phyloP scores from a whole-genome alignment of 1,140 invertebrate genomes.

The Cotesia vestalis region DNA sequence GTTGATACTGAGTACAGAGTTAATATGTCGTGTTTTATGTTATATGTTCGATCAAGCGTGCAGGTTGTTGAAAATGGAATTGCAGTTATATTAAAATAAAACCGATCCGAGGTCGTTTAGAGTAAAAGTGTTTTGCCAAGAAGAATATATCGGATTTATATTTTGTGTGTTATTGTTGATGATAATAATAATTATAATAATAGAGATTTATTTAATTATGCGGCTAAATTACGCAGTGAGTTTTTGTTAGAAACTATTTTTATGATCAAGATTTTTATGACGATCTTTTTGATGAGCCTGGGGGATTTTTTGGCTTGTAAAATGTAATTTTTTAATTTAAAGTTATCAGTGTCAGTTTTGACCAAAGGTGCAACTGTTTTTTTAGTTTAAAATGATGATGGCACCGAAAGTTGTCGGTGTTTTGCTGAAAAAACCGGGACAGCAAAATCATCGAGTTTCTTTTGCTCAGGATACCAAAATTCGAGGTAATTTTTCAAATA shows the following conservation, averaged over 20 bases:
- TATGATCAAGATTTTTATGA: too few relatives aligned
- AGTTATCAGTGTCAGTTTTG: too few relatives aligned
- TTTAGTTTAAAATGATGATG: slow-evolving; percentile 56
- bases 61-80: slow-evolving; percentile 21
- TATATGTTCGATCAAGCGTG: slow-evolving; percentile 15
- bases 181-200: not conserved
- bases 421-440: slow-evolving; percentile 60
- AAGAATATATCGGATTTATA: not conserved
- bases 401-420: slow-evolving; percentile 62
- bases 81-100: slow-evolving; percentile 6
- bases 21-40: not conserved
- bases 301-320: too few relatives aligned
- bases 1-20: not conserved
- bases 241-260: too few relatives aligned
- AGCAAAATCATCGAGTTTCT: slow-evolving; percentile 51
- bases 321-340: too few relatives aligned
- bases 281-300: too few relatives aligned
- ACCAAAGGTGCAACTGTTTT: not conserved
- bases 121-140: slow-evolving; percentile 11
- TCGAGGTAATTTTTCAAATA: slow-evolving; percentile 45
- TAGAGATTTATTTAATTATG: too few relatives aligned
- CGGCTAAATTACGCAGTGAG: too few relatives aligned
- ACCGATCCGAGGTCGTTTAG: not conserved
- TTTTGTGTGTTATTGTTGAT: not conserved
- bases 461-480: slow-evolving; percentile 62